A percentile compares a stretch with the other conserved stretches of the same genome.
Conservation (phyloP, 1,140 invertebrate genomes). For the Leucophenga varia region DNA sequence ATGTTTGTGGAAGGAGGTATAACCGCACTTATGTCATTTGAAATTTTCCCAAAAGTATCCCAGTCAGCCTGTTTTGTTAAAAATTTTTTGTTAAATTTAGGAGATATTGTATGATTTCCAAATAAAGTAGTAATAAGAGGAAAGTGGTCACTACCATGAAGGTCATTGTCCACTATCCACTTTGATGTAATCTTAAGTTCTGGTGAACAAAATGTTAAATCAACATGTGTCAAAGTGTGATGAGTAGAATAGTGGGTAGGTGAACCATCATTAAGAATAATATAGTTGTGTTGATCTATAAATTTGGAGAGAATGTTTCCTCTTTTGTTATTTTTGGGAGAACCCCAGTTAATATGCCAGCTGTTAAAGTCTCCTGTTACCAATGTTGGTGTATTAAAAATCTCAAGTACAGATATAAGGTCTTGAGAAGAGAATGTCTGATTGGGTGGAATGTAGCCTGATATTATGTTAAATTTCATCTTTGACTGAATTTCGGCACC, state of each 20-base stretch:
- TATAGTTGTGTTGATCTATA: background rate
- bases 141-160: conserved; percentile 5
- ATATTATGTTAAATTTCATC: background rate
- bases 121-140: background rate
- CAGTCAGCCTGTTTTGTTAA: conserved; percentile 3
- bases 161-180: background rate
- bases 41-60: conserved; percentile 1
- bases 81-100: conserved; percentile 6
- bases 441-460: background rate
- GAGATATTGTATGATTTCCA: background rate
- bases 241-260: conserved; percentile 1
- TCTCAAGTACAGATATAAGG: background rate
- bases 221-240: conserved; percentile 3
- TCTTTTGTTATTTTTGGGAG: conserved; percentile 3
- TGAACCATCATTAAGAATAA: conserved; percentile 7
- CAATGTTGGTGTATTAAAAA: too few relatives aligned
- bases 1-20: background rate
- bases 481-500: background rate
- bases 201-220: conserved; percentile 5
- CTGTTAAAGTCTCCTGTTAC: conserved; percentile 9
- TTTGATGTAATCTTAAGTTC: background rate
- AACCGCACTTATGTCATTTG: background rate
- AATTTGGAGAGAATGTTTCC: conserved; percentile 6
- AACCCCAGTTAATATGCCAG: conserved; percentile 8
- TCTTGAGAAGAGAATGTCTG: background rate